phyloP scores from a whole-genome alignment of 2,888 invertebrate species.

The Zygaena filipendulae region DNA sequence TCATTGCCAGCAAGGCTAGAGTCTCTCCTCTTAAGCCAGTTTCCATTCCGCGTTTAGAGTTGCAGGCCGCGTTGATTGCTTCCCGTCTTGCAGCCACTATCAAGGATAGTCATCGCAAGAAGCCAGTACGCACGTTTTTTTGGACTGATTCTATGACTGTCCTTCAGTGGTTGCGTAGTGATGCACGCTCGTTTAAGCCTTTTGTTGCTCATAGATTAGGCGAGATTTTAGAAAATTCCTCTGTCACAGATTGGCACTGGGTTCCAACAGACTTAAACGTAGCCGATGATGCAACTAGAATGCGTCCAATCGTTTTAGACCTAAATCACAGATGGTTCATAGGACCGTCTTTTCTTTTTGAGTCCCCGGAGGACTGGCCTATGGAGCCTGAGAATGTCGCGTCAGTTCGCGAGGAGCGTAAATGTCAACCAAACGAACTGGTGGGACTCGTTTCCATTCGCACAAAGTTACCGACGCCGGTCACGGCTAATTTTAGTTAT shows the following conservation, averaged over 20 bases:
- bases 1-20: constrained; percentile 9
- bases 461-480: too few species aligned
- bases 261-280: constrained; percentile 13
- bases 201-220: constrained; percentile 18
- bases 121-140: constrained; percentile 1
- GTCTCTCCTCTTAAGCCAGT: constrained; percentile 9
- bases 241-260: constrained; percentile 11
- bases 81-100: constrained; percentile 9
- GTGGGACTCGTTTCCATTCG: too few species aligned
- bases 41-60: constrained; percentile 9
- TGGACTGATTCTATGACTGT: constrained; percentile 14
- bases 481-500: too few species aligned
- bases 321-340: too few species aligned
- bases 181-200: constrained; percentile 11
- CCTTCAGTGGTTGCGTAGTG: constrained; percentile 11
- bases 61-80: constrained; percentile 10
- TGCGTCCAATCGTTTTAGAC: too few species aligned
- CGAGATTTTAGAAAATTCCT: constrained; percentile 14
- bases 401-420: too few species aligned
- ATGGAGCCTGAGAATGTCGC: too few species aligned
- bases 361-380: too few species aligned
- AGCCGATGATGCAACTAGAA: too few species aligned
- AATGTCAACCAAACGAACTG: too few species aligned
- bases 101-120: constrained; percentile 8
- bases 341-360: too few species aligned